Conservation (phyloP, 2,113 vertebrate species). For the Brachypodius melanocephalos region DNA sequence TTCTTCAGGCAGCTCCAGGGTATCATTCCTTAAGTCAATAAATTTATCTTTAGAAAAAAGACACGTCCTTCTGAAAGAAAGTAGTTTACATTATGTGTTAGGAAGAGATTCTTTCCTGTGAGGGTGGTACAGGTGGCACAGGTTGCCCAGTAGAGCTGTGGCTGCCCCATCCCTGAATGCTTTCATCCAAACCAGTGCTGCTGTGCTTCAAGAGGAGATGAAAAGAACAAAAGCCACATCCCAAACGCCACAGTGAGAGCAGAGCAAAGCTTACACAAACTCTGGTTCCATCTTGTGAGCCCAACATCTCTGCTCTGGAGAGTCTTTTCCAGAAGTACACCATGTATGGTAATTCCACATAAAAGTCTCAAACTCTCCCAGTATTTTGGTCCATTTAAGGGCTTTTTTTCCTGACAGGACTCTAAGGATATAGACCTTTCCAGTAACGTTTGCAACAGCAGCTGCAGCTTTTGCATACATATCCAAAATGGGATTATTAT, state of each 20-base stretch:
- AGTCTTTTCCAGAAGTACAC: not conserved
- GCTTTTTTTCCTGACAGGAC: not conserved
- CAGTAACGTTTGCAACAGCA: not conserved
- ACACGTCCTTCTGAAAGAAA: not conserved
- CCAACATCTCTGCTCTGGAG: not conserved
- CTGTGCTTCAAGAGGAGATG: not conserved
- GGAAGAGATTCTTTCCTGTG: not conserved
- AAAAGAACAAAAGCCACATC: constrained; percentile 12
- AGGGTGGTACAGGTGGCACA: not conserved
- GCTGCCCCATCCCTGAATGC: not conserved
- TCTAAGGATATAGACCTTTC: not conserved
- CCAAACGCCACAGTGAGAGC: not conserved
- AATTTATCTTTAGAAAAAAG: not conserved
- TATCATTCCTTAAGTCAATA: not conserved
- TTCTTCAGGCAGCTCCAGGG: not conserved
- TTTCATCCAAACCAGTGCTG: not conserved
- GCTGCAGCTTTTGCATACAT: not conserved
- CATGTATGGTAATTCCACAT: not conserved
- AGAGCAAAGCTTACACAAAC: not conserved
- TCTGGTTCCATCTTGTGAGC: not conserved
- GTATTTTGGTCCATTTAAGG: not conserved
- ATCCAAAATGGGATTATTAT: not conserved
- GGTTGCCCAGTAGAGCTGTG: not conserved
- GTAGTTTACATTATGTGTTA: fast-evolving
- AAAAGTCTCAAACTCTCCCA: not conserved